These are phyloP conservation scores for Hydractinia echinata DNA, from an alignment of 30 jellyfish, hydroid and myxozoan species.

Conservation along the genomic window DNA sequence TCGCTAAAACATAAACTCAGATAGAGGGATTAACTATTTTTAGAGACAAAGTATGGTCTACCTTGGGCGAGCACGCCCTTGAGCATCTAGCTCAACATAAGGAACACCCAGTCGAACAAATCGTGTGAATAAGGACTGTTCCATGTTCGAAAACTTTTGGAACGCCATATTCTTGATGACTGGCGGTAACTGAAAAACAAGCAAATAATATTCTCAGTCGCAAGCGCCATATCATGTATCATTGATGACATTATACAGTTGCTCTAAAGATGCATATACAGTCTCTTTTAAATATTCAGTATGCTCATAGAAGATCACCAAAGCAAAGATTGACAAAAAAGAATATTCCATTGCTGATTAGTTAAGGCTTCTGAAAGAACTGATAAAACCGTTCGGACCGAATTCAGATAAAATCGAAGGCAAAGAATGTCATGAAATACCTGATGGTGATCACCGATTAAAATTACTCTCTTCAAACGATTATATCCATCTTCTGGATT, in stretches of 20 bases:
- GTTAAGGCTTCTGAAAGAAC: no score
- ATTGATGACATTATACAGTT: no score
- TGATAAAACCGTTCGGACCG: no score
- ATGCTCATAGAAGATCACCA: no score
- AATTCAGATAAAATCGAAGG: background rate
- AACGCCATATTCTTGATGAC: conserved; percentile 97
- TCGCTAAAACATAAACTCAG: background rate
- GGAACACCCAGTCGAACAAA: conserved; percentile 98
- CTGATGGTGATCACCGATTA: conserved; percentile 99
- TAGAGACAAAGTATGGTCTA: background rate
- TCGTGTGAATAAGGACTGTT: conserved; percentile 90
- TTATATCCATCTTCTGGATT: conserved; percentile 94
- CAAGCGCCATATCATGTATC: no score
- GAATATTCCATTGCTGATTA: no score
- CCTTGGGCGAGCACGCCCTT: conserved; percentile 99
- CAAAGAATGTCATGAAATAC: conserved; percentile 19
- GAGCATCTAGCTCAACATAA: conserved; percentile 92
- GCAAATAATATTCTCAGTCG: background rate
- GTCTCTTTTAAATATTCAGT: no score
- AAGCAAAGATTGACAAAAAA: no score
- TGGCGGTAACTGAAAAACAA: conserved; percentile 79
- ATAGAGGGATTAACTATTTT: no score
- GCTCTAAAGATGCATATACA: no score
- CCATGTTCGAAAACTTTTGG: conserved; percentile 96
- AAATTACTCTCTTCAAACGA: conserved; percentile 79